Evolutionary conservation across 1,140 invertebrate genomes (phyloP).

Genomic region (Orussus abietinus): DNA sequence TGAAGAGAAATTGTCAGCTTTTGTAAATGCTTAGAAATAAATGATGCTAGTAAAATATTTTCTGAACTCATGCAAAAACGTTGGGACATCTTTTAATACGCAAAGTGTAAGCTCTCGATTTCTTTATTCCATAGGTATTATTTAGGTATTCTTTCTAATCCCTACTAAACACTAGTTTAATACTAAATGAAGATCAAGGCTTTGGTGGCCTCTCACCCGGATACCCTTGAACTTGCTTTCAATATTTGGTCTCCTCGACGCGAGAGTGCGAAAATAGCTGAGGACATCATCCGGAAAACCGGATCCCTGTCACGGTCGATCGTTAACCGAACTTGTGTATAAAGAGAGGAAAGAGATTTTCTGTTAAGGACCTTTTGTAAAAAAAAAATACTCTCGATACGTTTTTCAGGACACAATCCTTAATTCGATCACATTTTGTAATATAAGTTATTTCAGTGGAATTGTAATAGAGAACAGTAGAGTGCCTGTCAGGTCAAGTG

Average conservation of each 20-base stretch:
- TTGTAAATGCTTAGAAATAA: no score
- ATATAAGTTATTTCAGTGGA: no score
- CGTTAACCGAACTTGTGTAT: not conserved
- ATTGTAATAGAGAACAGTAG: no score
- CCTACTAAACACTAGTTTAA: not conserved
- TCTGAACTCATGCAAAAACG: not conserved
- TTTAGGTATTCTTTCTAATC: not conserved
- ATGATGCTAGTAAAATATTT: not conserved
- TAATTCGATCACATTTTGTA: no score
- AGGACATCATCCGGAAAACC: conserved; percentile 11
- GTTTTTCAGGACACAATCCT: no score
- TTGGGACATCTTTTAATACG: not conserved
- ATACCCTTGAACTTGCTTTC: conserved; percentile 19
- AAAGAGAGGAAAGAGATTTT: no score
- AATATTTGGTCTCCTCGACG: conserved; percentile 1
- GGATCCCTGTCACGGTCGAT: not conserved
- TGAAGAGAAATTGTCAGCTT: not conserved
- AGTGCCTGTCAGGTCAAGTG: no score
- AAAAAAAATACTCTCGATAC: no score
- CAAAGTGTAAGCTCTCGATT: not conserved
- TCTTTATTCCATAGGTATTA: not conserved
- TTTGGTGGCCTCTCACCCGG: not conserved
- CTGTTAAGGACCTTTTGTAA: no score
- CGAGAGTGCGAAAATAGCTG: conserved; percentile 7
- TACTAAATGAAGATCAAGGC: conserved; percentile 3